Evolutionary conservation across 30 jellyfish, hydroid and myxozoan species (phyloP).

Genomic region (Hydractinia symbiolongicarpus): DNA sequence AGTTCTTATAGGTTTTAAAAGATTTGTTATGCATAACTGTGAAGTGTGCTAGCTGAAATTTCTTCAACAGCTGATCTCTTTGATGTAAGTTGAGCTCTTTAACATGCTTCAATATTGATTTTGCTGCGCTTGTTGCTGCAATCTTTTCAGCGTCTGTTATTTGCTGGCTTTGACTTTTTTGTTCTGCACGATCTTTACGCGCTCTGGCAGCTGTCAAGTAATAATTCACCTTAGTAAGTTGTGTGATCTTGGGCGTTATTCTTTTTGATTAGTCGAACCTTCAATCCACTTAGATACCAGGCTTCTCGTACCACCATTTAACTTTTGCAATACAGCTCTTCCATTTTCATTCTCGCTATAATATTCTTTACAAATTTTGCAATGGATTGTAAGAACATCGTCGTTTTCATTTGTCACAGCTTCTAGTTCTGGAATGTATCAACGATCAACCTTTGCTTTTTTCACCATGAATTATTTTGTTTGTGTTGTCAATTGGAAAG

Average conservation of each 20-base stretch:
- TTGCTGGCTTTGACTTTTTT: not conserved
- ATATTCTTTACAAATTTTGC: not conserved
- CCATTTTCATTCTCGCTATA: not conserved
- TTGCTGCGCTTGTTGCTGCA: not conserved
- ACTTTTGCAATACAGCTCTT: too few relatives aligned
- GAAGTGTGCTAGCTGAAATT: not conserved
- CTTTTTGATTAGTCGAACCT: constrained; percentile 1
- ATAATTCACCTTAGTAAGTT: not conserved
- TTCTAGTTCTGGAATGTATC: not conserved
- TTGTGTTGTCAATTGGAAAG: too few relatives aligned
- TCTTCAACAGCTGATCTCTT: not conserved
- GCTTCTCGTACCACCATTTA: not conserved
- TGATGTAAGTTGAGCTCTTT: not conserved
- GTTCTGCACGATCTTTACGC: too few relatives aligned
- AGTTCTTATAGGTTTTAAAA: not conserved
- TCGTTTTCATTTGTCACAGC: not conserved
- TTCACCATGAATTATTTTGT: too few relatives aligned
- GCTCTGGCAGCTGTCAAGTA: not conserved
- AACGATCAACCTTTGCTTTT: not conserved
- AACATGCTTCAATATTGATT: not conserved
- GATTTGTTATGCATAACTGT: not conserved
- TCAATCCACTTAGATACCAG: not conserved
- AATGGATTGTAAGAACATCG: not conserved
- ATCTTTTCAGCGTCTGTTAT: not conserved
- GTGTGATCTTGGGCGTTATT: not conserved